A percentile compares a stretch with the other conserved stretches of the same genome.
Evolutionary conservation across 2,888 invertebrate genomes (phyloP).

Genomic region (Hydriomena furcata): DNA sequence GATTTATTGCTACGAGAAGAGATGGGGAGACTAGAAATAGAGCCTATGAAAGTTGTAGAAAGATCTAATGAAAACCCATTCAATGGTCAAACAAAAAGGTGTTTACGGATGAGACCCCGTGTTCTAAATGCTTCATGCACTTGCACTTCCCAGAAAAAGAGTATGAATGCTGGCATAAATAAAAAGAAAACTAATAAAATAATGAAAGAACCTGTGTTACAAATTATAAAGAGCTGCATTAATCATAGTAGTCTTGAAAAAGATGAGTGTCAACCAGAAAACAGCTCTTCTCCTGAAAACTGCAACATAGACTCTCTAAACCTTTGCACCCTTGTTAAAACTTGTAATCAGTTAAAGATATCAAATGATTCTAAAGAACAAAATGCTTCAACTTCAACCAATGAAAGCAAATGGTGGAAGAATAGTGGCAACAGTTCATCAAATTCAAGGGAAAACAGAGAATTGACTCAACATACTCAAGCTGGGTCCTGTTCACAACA

Average conservation of each 20-base stretch:
- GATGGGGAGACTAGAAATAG: conserved; percentile 83
- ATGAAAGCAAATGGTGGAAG: conserved; percentile 65
- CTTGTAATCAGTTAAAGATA: conserved; percentile 73
- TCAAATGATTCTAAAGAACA: conserved; percentile 50
- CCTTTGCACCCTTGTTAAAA: conserved; percentile 69
- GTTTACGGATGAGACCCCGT: conserved; percentile 37
- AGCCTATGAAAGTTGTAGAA: conserved; percentile 61
- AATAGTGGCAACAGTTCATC: conserved; percentile 38
- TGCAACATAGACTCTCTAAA: conserved; percentile 55
- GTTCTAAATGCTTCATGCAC: conserved; percentile 51
- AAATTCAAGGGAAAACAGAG: conserved; percentile 45
- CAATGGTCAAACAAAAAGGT: conserved; percentile 28
- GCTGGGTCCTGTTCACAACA: conserved; percentile 90
- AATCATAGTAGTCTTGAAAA: conserved; percentile 38
- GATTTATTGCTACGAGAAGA: conserved; percentile 78
- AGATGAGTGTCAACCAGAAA: conserved; percentile 35
- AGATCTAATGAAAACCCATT: conserved; percentile 65
- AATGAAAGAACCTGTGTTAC: conserved; percentile 82
- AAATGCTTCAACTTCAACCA: conserved; percentile 38
- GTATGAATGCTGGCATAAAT: conserved; percentile 50
- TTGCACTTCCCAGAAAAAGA: conserved; percentile 54
- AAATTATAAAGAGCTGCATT: conserved; percentile 63
- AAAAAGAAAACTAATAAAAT: conserved; percentile 76
- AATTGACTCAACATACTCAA: conserved; percentile 53
- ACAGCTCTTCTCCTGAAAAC: conserved; percentile 30